These are phyloP conservation scores for Macquaria ambigua DNA, from an alignment of 2,113 vertebrate genomes.

Conservation along the genomic window DNA sequence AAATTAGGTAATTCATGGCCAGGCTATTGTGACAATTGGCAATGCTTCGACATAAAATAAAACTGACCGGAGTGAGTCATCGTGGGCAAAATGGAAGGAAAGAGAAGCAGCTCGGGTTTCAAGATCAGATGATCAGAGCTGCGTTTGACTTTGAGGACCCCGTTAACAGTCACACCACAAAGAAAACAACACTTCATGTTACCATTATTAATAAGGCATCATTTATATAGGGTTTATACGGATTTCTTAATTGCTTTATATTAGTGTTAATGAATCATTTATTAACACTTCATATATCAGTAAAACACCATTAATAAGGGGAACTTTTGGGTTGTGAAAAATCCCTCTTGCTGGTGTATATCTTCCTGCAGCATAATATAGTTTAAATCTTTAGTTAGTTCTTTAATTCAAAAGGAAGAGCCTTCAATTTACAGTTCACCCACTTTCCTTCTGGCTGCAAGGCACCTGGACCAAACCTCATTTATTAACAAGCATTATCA, in stretches of 20 bases:
- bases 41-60: too few relatives aligned
- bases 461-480: background rate
- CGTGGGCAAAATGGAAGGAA: background rate
- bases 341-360: background rate
- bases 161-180: background rate
- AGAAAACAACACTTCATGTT: background rate
- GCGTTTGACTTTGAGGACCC: background rate
- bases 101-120: background rate
- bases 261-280: background rate
- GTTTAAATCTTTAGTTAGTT: background rate
- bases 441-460: background rate
- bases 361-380: background rate
- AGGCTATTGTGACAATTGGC: background rate
- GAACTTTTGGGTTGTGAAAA: background rate
- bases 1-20: background rate
- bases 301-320: background rate
- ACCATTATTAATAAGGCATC: background rate
- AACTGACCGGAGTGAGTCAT: background rate
- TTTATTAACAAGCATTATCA: background rate
- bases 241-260: background rate
- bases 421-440: background rate
- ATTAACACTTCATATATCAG: background rate
- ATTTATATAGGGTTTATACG: background rate
- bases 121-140: background rate
- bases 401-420: background rate